A percentile compares a stretch with the other conserved stretches of the same genome.
Evolutionary conservation across 1,140 invertebrate genomes (phyloP).

Genomic region (Tetramorium parvispinum): DNA sequence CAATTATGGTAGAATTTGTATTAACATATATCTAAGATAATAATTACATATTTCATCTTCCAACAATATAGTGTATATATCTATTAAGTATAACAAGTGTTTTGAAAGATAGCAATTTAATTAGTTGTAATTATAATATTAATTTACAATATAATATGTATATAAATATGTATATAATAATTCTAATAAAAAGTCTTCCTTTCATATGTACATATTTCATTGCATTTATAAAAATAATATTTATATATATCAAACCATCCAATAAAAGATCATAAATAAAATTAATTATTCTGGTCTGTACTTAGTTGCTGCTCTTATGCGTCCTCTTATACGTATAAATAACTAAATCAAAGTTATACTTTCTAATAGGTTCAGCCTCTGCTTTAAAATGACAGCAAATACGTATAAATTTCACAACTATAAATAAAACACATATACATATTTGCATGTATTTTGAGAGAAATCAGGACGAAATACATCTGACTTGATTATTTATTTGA

Average conservation of each 20-base stretch:
- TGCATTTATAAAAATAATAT: not conserved
- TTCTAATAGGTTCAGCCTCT: not conserved
- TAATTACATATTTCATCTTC: too few species aligned
- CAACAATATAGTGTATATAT: too few species aligned
- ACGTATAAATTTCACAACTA: not conserved
- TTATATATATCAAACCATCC: not conserved
- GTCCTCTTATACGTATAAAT: not conserved
- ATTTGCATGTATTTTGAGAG: not conserved
- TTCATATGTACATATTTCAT: not conserved
- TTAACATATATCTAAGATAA: too few species aligned
- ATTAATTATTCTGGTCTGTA: not conserved
- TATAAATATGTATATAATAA: too few species aligned
- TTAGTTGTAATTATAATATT: too few species aligned
- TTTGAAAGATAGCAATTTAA: too few species aligned
- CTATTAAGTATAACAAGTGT: too few species aligned
- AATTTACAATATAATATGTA: not conserved
- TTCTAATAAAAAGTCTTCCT: not conserved
- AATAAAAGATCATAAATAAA: not conserved
- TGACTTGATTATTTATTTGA: slow-evolving; percentile 36
- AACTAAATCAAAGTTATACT: not conserved
- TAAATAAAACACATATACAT: not conserved
- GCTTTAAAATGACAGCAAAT: slow-evolving; percentile 6
- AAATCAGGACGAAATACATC: slow-evolving; percentile 9
- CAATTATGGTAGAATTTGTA: too few species aligned
- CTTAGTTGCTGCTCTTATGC: not conserved